These are phyloP conservation scores for Drosophila lacertosa DNA, from an alignment of 1,140 invertebrate genomes.

Conservation along the genomic window DNA sequence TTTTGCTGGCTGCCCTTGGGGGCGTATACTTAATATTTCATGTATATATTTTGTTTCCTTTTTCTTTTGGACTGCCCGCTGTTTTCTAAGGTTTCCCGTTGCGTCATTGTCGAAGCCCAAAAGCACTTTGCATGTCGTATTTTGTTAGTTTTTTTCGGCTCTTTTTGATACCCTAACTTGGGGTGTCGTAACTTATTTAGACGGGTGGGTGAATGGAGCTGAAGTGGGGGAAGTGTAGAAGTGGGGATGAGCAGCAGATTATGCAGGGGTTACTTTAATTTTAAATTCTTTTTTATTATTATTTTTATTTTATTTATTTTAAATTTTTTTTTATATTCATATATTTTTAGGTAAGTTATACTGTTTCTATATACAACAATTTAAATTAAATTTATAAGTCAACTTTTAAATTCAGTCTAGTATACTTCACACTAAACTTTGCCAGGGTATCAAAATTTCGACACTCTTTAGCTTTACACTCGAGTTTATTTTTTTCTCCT, in stretches of 20 bases:
- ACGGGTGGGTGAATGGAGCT: no score
- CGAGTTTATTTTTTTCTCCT: conserved; percentile 6
- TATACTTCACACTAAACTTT: no score
- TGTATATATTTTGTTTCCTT: conserved; percentile 15
- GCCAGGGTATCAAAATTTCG: background rate
- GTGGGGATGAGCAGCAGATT: no score
- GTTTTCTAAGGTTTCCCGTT: conserved; percentile 52
- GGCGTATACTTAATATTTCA: conserved; percentile 46
- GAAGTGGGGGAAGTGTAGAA: no score
- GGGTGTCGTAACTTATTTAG: background rate
- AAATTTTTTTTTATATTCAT: no score
- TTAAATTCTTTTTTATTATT: no score
- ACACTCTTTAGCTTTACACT: background rate
- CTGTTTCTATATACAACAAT: no score
- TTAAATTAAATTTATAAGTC: no score
- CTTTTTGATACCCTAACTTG: conserved; percentile 17
- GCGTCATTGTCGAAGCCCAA: conserved; percentile 40
- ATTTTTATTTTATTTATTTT: no score
- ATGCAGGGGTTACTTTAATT: no score
- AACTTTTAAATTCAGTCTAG: no score
- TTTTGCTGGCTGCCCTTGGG: conserved; percentile 36
- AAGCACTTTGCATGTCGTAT: conserved; percentile 43
- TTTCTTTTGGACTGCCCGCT: conserved; percentile 15
- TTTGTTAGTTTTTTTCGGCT: conserved; percentile 21
- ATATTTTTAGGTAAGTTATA: no score